phyloP scores from a whole-genome alignment of 2,888 invertebrate genomes.

The Athetis lepigone region DNA sequence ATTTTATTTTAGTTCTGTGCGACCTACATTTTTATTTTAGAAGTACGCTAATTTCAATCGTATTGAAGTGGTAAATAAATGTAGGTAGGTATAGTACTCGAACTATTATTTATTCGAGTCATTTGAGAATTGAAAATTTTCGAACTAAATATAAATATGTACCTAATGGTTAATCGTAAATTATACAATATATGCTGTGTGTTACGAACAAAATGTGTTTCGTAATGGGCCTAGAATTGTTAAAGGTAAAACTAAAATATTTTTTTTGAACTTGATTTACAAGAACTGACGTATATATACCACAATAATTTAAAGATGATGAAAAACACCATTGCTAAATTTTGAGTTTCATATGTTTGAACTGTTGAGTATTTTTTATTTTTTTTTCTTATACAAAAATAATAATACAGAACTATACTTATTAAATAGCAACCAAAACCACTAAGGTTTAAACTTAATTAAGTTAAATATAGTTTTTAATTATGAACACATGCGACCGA shows the following conservation, averaged over 20 bases:
- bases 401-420: too few species aligned
- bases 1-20: conserved; percentile 40
- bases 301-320: not conserved
- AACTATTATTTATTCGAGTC: not conserved
- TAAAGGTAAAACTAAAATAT: not conserved
- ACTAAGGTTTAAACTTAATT: too few species aligned
- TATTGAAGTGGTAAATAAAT: conserved; percentile 12
- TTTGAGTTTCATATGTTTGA: not conserved
- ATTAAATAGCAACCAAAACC: too few species aligned
- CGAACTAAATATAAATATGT: not conserved
- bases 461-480: too few species aligned
- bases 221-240: not conserved
- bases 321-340: not conserved
- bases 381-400: too few species aligned
- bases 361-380: conserved; percentile 4
- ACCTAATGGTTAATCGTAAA: too few species aligned
- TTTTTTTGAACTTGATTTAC: conserved; percentile 23
- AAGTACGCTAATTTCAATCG: conserved; percentile 24
- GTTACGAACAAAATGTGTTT: not conserved
- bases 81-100: not conserved
- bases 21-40: conserved; percentile 47
- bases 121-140: not conserved
- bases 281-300: conserved; percentile 24
- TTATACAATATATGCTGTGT: not conserved
- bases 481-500: too few species aligned